Percentiles rank a stretch among this genome's conserved stretches.
Conservation (phyloP, 1,140 invertebrate genomes). For the Hermetia illucens region DNA sequence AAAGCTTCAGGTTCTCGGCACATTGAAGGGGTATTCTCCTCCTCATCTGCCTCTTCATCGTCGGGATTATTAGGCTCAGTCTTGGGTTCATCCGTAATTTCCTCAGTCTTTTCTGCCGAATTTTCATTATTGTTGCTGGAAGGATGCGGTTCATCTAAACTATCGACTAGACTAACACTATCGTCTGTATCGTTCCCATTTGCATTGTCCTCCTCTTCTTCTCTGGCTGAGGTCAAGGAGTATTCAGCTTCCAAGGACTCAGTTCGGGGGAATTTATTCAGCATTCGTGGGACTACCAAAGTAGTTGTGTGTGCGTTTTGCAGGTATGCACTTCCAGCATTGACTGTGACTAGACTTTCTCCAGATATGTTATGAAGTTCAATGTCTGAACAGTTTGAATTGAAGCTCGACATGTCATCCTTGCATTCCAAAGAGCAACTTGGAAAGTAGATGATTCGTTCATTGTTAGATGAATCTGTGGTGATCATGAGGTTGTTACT, state of each 20-base stretch:
- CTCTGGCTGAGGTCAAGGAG: constrained; percentile 2
- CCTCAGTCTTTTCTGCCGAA: no score
- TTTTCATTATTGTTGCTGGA: background rate
- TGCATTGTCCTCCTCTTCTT: constrained; percentile 1
- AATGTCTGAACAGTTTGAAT: background rate
- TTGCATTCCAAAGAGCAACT: no score
- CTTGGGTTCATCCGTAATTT: no score
- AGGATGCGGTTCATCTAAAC: constrained; percentile 1
- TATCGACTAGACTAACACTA: constrained; percentile 2
- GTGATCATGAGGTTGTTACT: background rate
- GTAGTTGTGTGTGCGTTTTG: background rate
- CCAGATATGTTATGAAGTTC: background rate
- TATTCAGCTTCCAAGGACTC: constrained; percentile 3
- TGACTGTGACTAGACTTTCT: background rate
- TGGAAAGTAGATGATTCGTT: no score
- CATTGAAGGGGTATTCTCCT: background rate
- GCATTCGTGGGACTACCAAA: background rate
- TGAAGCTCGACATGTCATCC: background rate
- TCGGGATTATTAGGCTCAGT: no score
- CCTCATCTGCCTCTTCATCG: no score
- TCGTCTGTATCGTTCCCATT: background rate
- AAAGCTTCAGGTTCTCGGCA: constrained; percentile 1
- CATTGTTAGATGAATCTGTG: background rate
- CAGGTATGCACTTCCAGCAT: constrained; percentile 1
- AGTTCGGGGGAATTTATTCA: background rate